Conservation (phyloP, 2,888 invertebrate genomes). For the Steinernema hermaphroditum region DNA sequence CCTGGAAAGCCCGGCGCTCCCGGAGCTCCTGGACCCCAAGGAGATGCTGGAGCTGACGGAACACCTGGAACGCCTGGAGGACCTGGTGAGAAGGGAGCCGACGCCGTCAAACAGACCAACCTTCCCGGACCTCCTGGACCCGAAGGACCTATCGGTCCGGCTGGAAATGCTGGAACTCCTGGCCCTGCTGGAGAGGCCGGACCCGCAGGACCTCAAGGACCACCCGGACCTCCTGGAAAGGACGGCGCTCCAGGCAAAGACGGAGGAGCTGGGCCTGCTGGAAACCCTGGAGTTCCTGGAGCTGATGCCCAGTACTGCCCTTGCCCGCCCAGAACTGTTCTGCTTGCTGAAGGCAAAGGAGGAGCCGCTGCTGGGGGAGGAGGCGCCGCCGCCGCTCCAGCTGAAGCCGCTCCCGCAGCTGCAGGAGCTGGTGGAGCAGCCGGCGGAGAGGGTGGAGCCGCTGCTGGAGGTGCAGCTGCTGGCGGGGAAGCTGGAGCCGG, state of each 20-base stretch:
- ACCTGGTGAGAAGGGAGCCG: constrained; percentile 17
- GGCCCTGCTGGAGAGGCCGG: constrained; percentile 15
- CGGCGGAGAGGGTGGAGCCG: constrained; percentile 8
- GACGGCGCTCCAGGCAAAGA: constrained; percentile 5
- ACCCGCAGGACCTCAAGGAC: background rate
- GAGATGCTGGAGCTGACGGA: constrained; percentile 20
- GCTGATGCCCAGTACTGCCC: background rate
- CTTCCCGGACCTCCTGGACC: background rate
- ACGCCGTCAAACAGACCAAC: constrained; percentile 10
- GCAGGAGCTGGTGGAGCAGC: constrained; percentile 3
- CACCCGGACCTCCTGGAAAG: constrained; percentile 7
- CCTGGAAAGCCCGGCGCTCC: constrained; percentile 1
- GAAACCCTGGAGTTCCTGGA: background rate
- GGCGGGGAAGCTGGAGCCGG: constrained; percentile 23
- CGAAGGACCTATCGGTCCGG: background rate
- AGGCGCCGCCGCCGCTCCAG: background rate
- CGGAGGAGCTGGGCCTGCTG: constrained; percentile 2
- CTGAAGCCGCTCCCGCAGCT: background rate
- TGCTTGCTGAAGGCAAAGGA: background rate
- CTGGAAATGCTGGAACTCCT: background rate
- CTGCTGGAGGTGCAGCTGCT: background rate
- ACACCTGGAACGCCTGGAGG: background rate
- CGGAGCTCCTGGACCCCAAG: constrained; percentile 6
- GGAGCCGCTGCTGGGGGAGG: background rate
- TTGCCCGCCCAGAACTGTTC: constrained; percentile 1